phyloP scores from a whole-genome alignment of 92 coral and sea anemone species.

The Epizoanthus ramosus region DNA sequence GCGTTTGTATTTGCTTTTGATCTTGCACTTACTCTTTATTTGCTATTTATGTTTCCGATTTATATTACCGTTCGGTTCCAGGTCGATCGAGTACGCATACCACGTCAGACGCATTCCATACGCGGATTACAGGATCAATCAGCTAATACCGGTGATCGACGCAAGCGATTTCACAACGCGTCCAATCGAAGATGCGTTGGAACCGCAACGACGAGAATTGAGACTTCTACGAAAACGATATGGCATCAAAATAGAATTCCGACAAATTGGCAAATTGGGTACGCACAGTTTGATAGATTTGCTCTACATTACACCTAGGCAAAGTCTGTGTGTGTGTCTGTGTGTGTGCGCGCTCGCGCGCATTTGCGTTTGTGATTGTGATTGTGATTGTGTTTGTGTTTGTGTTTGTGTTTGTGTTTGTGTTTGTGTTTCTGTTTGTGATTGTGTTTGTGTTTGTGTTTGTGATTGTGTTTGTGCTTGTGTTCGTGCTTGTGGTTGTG shows the following conservation, averaged over 20 bases:
- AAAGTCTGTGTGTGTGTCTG: too few relatives aligned
- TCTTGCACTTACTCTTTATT: too few relatives aligned
- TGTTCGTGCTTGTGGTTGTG: too few relatives aligned
- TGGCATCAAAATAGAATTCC: constrained; percentile 94
- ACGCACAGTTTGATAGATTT: neutral
- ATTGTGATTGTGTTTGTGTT: too few relatives aligned
- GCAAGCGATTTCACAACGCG: constrained; percentile 40
- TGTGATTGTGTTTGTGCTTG: too few relatives aligned
- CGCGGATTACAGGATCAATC: constrained; percentile 91
- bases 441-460: too few relatives aligned
- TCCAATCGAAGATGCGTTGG: neutral
- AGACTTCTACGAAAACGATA: constrained; percentile 91
- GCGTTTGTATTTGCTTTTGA: too few relatives aligned
- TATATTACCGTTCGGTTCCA: constrained; percentile 20
- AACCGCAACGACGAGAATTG: constrained; percentile 33
- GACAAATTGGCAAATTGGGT: constrained; percentile 91
- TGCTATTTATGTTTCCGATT: neutral
- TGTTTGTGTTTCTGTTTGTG: too few relatives aligned
- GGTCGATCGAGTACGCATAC: constrained; percentile 86
- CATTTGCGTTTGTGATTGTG: too few relatives aligned
- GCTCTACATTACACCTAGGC: too few relatives aligned
- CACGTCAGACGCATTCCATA: constrained; percentile 91
- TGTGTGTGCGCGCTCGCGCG: too few relatives aligned
- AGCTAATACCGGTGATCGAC: constrained; percentile 76
- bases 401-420: too few relatives aligned